Base-by-base conservation (phyloP, 2,888 invertebrate genomes). In the Theretra japonica region DNA sequence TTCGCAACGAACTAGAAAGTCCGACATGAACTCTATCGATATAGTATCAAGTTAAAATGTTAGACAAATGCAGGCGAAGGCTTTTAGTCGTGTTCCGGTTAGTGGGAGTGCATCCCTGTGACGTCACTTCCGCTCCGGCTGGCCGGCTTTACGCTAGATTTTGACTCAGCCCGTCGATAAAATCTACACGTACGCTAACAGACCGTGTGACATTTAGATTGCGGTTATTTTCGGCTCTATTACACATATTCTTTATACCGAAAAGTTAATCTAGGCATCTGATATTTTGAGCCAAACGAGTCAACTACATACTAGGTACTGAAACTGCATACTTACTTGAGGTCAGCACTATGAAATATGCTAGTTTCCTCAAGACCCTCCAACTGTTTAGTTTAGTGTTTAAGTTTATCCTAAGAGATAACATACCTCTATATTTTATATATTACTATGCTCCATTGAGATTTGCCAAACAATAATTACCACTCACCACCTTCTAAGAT, bases 31-130 rank as follows among this genome's bases (percentile, higher is more conserved):
- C 65, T 53, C 15, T 71, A 73, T 89, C 80, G 86, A 86, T 85
- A 83, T 81, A 77, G 74, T 77, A 77, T 74, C 78, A 73, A 75
- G 77, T 76, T 80, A 80, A 83, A 83, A 86, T 80, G 80, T 82
- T 84, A 88, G 86, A 89, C 88, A 87, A 89, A 90, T 88, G 89
- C 90, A 89, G 82, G 81, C 80, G 83, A 84, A 89, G 87, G 90
- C 90, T 91, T 90, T 91, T 90, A 91, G 88, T 82, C 80, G 76
- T 82, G 84, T 88, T 90, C 90, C 91, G 89, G 88, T 78, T 83
- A 79, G 75, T 80, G 74, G 79, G 82, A 88, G 89, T 88, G 89
- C 90, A 87, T 80, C 80, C 60, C 77, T 76, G 82, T 88, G 89
- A 90, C 88, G 89, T 90, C 86, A 88, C 87, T 82, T 88, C 89